Evolutionary conservation across 2,797 vertebrate genomes (phyloP).

Genomic region (Paratrypauchen microcephalus): DNA sequence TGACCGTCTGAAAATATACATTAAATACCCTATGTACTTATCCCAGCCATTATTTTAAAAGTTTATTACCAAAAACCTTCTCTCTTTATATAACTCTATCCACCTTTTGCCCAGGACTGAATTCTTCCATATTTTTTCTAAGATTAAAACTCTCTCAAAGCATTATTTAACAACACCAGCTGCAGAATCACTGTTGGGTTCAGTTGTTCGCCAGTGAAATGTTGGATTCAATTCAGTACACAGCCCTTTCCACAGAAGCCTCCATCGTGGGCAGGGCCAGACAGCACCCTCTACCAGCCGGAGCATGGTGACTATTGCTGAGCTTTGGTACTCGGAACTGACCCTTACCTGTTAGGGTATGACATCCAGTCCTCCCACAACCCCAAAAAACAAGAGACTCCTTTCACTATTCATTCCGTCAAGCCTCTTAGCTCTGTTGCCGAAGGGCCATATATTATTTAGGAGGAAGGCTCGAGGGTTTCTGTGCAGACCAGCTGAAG

Average conservation of each 20-base stretch:
- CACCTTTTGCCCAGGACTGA: neutral
- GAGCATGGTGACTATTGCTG: slow-evolving; percentile 34
- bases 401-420: slow-evolving; percentile 27
- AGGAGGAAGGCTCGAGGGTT: slow-evolving; percentile 26
- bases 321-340: slow-evolving; percentile 38
- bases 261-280: slow-evolving; percentile 39
- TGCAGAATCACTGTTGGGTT: slow-evolving; percentile 48
- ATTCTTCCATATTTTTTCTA: slow-evolving; percentile 24
- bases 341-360: slow-evolving; percentile 43
- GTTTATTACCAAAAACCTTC: neutral
- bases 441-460: slow-evolving; percentile 51
- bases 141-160: slow-evolving; percentile 40
- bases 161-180: slow-evolving; percentile 39
- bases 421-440: slow-evolving; percentile 30
- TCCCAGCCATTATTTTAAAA: neutral
- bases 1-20: no score
- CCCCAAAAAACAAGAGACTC: slow-evolving; percentile 21
- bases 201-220: slow-evolving; percentile 24
- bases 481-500: slow-evolving; percentile 28
- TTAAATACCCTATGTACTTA: no score
- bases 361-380: slow-evolving; percentile 46
- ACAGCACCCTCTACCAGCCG: slow-evolving; percentile 23
- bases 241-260: slow-evolving; percentile 28
- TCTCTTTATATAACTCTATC: neutral
- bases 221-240: slow-evolving; percentile 27